A percentile compares a stretch with the other conserved stretches of the same genome.
Evolutionary conservation across 2,113 vertebrate genomes (phyloP).

Genomic region (Odocoileus virginianus): DNA sequence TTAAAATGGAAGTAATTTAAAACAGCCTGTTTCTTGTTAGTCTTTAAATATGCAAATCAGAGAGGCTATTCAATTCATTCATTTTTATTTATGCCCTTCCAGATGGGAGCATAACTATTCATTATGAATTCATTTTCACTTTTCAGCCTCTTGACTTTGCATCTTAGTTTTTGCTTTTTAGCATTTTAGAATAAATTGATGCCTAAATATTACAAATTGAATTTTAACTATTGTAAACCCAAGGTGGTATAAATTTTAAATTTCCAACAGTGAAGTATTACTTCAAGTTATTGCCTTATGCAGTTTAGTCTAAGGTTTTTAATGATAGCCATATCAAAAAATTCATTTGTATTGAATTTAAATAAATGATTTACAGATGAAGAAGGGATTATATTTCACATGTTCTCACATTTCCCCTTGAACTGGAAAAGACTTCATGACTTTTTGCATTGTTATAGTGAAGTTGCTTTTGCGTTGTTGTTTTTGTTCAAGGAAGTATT

Average conservation of each 20-base stretch:
- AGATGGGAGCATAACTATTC: conserved; percentile 38
- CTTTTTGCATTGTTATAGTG: neutral
- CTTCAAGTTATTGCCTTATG: conserved; percentile 8
- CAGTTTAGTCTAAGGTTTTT: neutral
- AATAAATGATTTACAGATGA: neutral
- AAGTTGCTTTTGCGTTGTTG: neutral
- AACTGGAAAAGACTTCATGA: neutral
- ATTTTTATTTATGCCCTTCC: conserved; percentile 62
- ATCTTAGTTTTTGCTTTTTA: conserved; percentile 46
- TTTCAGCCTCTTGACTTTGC: conserved; percentile 22
- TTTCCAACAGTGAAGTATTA: neutral
- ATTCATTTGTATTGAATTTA: neutral
- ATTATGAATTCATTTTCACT: conserved; percentile 58
- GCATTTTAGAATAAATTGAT: conserved; percentile 48
- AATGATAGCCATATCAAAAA: neutral
- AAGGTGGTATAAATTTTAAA: neutral
- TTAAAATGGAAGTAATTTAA: conserved; percentile 50
- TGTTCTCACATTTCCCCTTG: neutral
- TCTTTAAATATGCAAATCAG: conserved; percentile 62
- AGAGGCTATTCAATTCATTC: conserved; percentile 40
- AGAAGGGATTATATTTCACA: neutral
- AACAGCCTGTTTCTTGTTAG: conserved; percentile 50
- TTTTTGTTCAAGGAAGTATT: neutral
- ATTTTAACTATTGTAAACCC: conserved; percentile 48
- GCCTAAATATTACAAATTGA: conserved; percentile 46